Base-by-base conservation (phyloP, 92 coral and sea anemone species). In the Palythoa heliodiscus region DNA sequence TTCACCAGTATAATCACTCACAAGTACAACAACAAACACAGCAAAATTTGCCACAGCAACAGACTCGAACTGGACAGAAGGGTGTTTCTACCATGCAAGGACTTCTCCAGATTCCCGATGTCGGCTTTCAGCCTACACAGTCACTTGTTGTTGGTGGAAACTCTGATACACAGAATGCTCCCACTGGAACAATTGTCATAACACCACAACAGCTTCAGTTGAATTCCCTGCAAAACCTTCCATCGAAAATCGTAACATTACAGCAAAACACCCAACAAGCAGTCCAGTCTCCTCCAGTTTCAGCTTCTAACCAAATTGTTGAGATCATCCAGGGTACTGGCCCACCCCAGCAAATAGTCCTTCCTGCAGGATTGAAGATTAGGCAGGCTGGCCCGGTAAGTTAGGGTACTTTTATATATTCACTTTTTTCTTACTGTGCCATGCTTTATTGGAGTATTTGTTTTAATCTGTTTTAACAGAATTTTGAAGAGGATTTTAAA, bases 281-380 rank as follows among this genome's bases (percentile, higher is more conserved):
- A 10, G 84, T 80, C 14, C 84, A 66, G 63, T 47, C 73, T 19
- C 43, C 60, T 1, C 74, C 58, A 38, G 73, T 15, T 1, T 66
- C 84, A 11, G 61, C 70, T 12, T 19, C 88, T 47, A 67, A 73
- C 12, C 89, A 86, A 84, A 77, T 89, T 20, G 85, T 89, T 83
- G 88, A 89, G 76, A 82, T 89, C 43, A 76, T 77, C 37, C 92
- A 83, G 54, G 79, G 83, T 7, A 19, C 87, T 40, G 87, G 84
- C 13, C 92, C 83, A 64, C 89, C 89, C 37, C 92, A 89, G 58
- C 82, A 87, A 11, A 53, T 89, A 50, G 69, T 89, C 40, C 70
- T 89, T 13, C 92, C 92, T 7, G 90, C 92, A 7, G 88, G 83
- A 73, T 77, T 89, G 64, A 89, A 86, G 81, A 88, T 89, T 4